These are phyloP conservation scores for Hylia prasina DNA, from an alignment of 2,113 vertebrate species.

Conservation along the genomic window DNA sequence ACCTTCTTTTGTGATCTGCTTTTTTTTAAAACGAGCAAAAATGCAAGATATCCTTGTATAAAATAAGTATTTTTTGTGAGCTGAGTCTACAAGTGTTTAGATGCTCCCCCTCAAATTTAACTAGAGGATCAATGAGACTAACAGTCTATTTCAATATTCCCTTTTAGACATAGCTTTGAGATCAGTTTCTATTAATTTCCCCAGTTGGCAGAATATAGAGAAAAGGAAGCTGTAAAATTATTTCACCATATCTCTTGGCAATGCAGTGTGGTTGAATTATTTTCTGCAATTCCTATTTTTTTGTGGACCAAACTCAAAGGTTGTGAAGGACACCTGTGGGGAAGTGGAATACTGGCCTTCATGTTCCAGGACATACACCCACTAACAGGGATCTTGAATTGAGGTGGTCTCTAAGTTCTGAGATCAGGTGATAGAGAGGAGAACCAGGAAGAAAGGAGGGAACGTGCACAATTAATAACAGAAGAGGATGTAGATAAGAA, in stretches of 20 bases:
- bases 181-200: not conserved
- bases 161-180: not conserved
- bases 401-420: not conserved
- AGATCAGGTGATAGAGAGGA: not conserved
- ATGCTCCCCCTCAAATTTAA: not conserved
- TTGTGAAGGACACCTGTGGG: not conserved
- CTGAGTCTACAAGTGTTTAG: not conserved
- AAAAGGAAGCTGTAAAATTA: not conserved
- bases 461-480: not conserved
- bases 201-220: not conserved
- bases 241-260: not conserved
- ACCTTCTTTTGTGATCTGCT: not conserved
- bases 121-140: not conserved
- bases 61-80: not conserved
- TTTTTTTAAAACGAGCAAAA: not conserved
- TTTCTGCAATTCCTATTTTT: not conserved
- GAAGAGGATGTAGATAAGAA: not conserved
- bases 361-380: not conserved
- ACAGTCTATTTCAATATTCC: not conserved
- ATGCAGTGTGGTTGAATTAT: not conserved
- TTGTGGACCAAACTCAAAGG: not conserved
- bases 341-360: not conserved
- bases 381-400: not conserved
- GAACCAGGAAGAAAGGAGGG: not conserved
- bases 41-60: not conserved